Evolutionary conservation across 2,888 invertebrate species (phyloP).

Genomic region (Parnassius apollo): DNA sequence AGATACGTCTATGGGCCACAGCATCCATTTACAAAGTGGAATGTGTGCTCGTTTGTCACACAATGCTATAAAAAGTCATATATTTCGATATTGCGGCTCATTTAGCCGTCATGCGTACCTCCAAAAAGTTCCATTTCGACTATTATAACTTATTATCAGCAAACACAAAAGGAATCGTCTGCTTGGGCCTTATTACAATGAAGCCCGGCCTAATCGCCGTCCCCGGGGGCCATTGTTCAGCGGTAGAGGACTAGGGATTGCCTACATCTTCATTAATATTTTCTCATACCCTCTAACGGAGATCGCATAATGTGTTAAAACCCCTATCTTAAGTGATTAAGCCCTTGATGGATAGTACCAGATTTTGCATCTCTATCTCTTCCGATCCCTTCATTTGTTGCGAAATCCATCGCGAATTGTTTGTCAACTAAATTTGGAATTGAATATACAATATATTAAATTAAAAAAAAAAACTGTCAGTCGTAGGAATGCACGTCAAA

Average conservation of each 20-base stretch:
- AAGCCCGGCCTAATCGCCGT: conserved; percentile 44
- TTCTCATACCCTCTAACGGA: conserved; percentile 38
- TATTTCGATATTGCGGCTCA: not conserved
- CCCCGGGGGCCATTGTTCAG: conserved; percentile 53
- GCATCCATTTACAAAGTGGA: too few species aligned
- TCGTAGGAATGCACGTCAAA: too few species aligned
- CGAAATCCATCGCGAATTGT: not conserved
- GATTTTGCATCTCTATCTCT: conserved; percentile 29
- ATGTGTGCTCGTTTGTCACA: too few species aligned
- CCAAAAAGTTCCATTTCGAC: conserved; percentile 52
- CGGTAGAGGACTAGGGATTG: conserved; percentile 57
- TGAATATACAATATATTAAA: not conserved
- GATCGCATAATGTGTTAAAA: conserved; percentile 33
- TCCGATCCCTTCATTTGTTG: conserved; percentile 23
- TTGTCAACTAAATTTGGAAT: not conserved
- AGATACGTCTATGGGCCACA: too few species aligned
- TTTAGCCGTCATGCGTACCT: conserved; percentile 25
- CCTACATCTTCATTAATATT: conserved; percentile 71
- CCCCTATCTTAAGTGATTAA: conserved; percentile 36
- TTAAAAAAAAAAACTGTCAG: too few species aligned
- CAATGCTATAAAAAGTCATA: too few species aligned
- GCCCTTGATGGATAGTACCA: conserved; percentile 33
- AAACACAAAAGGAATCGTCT: conserved; percentile 64
- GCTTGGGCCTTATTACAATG: conserved; percentile 43
- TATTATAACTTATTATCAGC: conserved; percentile 55